phyloP scores from a whole-genome alignment of 2,113 vertebrate genomes.

The Myotis davidii region DNA sequence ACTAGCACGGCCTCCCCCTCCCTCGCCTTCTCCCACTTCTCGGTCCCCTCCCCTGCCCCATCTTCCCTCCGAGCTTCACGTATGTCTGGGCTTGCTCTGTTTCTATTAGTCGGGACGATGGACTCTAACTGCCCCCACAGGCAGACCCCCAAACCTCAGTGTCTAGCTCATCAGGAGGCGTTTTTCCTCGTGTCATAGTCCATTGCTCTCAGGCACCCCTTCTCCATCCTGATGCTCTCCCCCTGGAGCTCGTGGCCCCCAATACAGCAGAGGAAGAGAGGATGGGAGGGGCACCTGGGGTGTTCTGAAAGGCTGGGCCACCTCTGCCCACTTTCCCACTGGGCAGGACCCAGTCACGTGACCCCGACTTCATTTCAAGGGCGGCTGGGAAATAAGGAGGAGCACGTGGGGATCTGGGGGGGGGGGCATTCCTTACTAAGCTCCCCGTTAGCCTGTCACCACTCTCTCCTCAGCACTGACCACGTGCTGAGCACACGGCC shows the following conservation, averaged over 20 bases:
- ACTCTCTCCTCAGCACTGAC: not conserved
- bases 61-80: not conserved
- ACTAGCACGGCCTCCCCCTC: not conserved
- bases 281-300: not conserved
- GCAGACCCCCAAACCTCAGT: not conserved
- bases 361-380: not conserved
- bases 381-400: not conserved
- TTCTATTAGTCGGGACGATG: not conserved
- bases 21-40: not conserved
- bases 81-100: not conserved
- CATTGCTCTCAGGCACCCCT: not conserved
- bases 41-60: not conserved
- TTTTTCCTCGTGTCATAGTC: not conserved
- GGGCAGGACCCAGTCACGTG: not conserved
- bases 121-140: not conserved
- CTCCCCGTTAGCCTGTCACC: not conserved
- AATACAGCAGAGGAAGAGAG: not conserved
- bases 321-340: not conserved
- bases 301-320: not conserved
- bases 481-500: not conserved
- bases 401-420: not conserved
- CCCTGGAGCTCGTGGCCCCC: not conserved
- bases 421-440: fast-evolving
- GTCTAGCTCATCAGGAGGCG: not conserved
- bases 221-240: not conserved